Evolutionary conservation across 2,797 vertebrate species (phyloP).

Genomic region (Mormyrus proboscirostris): DNA sequence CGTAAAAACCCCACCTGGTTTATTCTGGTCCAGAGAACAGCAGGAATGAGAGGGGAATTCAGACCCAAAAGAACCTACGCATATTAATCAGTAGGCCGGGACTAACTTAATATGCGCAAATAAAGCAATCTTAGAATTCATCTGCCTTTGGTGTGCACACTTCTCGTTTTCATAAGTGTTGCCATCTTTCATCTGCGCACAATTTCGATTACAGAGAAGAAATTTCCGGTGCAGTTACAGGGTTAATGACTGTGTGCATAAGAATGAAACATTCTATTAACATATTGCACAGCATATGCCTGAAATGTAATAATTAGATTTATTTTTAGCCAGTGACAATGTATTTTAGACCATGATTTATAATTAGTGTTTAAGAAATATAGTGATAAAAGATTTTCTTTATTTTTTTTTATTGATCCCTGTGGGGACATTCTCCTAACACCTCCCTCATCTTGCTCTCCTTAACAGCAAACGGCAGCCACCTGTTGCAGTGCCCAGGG

Average conservation of each 20-base stretch:
- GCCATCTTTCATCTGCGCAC: not conserved
- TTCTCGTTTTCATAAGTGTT: not conserved
- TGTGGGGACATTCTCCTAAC: not conserved
- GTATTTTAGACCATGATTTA: not conserved
- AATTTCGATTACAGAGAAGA: not conserved
- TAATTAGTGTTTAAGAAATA: not conserved
- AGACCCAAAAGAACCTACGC: not conserved
- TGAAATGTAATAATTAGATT: not conserved
- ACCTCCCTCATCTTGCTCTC: not conserved
- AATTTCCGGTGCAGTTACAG: not conserved
- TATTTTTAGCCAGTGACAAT: not conserved
- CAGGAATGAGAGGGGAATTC: not conserved
- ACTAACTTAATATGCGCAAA: not conserved
- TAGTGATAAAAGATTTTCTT: not conserved
- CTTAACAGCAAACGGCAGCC: not conserved
- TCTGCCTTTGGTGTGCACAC: not conserved
- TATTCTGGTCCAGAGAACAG: not conserved
- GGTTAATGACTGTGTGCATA: not conserved
- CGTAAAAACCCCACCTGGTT: not conserved
- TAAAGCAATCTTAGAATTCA: not conserved
- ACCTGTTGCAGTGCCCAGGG: not conserved
- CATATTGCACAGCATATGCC: not conserved
- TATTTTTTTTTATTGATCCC: not conserved
- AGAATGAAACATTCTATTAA: not conserved
- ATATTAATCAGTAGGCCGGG: not conserved